phyloP scores from a whole-genome alignment of 2,797 vertebrate genomes.

The Garrulus glandarius region DNA sequence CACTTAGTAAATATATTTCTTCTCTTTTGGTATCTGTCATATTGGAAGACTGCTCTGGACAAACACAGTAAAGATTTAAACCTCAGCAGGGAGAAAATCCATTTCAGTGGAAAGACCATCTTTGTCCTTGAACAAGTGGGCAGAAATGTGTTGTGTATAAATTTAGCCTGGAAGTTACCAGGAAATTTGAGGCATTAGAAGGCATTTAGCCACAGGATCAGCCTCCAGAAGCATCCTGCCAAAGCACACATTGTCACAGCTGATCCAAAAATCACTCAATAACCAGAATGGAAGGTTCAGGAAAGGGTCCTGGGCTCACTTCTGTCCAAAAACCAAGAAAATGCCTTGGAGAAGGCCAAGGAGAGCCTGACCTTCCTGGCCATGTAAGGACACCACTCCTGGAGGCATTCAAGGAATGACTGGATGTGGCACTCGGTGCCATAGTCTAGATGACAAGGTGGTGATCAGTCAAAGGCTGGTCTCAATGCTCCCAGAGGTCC shows the following conservation, averaged over 20 bases:
- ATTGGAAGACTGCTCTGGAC: background rate
- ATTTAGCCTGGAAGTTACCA: background rate
- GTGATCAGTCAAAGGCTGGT: background rate
- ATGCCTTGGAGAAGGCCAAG: background rate
- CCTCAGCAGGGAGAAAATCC: background rate
- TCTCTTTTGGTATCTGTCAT: background rate
- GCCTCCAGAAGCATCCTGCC: background rate
- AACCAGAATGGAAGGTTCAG: background rate
- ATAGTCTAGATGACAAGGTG: background rate
- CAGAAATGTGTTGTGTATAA: background rate
- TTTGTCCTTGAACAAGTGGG: background rate
- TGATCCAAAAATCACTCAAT: background rate
- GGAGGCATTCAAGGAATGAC: background rate
- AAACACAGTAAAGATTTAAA: constrained; percentile 12
- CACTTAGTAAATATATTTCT: background rate
- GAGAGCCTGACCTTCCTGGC: background rate
- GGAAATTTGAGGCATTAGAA: background rate
- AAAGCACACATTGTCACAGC: background rate
- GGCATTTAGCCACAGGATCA: background rate
- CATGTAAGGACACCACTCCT: background rate
- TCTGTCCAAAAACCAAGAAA: background rate
- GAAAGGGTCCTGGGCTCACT: background rate
- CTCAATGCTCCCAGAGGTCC: background rate
- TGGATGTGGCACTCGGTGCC: background rate
- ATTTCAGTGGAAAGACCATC: background rate